Conservation (phyloP, 2,888 invertebrate genomes). For the Agrypnus murinus region DNA sequence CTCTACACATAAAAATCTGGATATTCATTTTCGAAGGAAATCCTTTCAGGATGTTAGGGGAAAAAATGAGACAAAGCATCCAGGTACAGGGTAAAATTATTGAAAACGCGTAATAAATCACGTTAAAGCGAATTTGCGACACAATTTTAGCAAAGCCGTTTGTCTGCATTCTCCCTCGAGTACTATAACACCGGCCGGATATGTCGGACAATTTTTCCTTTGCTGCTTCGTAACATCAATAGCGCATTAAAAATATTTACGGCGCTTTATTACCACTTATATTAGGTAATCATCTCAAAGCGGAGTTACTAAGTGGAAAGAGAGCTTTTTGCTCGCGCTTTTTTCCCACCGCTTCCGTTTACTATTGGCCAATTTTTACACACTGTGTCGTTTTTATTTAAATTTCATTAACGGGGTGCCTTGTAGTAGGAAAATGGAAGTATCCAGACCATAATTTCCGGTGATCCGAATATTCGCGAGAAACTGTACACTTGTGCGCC, state of each 20-base stretch:
- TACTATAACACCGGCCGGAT: slow-evolving; percentile 38
- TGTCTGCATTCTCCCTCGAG: slow-evolving; percentile 37
- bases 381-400: slow-evolving; percentile 34
- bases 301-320: background rate
- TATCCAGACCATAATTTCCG: slow-evolving; percentile 36
- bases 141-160: slow-evolving; percentile 42
- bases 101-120: slow-evolving; percentile 35
- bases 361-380: slow-evolving; percentile 6
- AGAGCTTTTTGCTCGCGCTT: no score
- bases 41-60: no score
- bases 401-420: slow-evolving; percentile 45
- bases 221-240: slow-evolving; percentile 29
- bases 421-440: slow-evolving; percentile 28
- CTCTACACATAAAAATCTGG: no score
- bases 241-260: slow-evolving; percentile 38
- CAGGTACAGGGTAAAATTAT: slow-evolving; percentile 24
- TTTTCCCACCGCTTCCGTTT: no score
- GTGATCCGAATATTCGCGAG: slow-evolving; percentile 34
- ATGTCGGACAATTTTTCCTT: slow-evolving; percentile 41
- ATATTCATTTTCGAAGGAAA: no score
- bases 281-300: slow-evolving; percentile 27
- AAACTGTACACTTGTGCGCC: slow-evolving; percentile 42
- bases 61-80: background rate
- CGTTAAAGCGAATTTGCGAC: slow-evolving; percentile 36
- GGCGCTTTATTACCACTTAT: slow-evolving; percentile 28